Conservation (phyloP, 2,113 vertebrate species). For the Ancistrus triradiatus region DNA sequence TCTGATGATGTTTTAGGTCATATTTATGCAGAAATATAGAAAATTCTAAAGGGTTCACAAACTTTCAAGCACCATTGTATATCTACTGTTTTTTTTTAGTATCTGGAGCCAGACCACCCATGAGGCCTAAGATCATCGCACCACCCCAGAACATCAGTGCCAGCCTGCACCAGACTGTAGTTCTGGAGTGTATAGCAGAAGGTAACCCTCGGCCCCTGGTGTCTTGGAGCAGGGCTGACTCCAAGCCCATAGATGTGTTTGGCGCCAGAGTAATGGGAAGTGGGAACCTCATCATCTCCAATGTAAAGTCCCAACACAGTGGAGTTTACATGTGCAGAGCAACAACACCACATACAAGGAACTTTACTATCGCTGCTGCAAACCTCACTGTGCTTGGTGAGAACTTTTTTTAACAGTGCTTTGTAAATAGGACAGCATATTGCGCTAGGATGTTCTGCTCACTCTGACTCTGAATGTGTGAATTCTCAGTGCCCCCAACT, state of each 20-base stretch:
- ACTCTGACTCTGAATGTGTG: slow-evolving; percentile 11
- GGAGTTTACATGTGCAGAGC: slow-evolving; percentile 90
- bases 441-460: neutral
- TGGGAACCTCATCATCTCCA: slow-evolving; percentile 88
- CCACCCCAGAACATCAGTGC: slow-evolving; percentile 85
- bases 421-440: neutral
- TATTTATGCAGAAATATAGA: too few relatives aligned
- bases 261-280: slow-evolving; percentile 88
- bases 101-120: slow-evolving; percentile 60
- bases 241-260: slow-evolving; percentile 92
- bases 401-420: slow-evolving; percentile 1
- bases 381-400: slow-evolving; percentile 84
- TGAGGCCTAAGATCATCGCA: slow-evolving; percentile 83
- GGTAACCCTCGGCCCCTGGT: slow-evolving; percentile 91
- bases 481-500: slow-evolving; percentile 78
- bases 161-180: slow-evolving; percentile 79
- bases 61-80: too few relatives aligned
- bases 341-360: slow-evolving; percentile 88
- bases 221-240: slow-evolving; percentile 94
- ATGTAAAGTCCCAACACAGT: slow-evolving; percentile 76
- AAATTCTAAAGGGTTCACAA: too few relatives aligned
- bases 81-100: slow-evolving; percentile 64
- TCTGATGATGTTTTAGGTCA: too few relatives aligned
- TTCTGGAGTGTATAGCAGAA: slow-evolving; percentile 89
- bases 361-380: slow-evolving; percentile 85